These are phyloP conservation scores for Rhingia rostrata DNA, from an alignment of 2,888 invertebrate species.

Conservation along the genomic window DNA sequence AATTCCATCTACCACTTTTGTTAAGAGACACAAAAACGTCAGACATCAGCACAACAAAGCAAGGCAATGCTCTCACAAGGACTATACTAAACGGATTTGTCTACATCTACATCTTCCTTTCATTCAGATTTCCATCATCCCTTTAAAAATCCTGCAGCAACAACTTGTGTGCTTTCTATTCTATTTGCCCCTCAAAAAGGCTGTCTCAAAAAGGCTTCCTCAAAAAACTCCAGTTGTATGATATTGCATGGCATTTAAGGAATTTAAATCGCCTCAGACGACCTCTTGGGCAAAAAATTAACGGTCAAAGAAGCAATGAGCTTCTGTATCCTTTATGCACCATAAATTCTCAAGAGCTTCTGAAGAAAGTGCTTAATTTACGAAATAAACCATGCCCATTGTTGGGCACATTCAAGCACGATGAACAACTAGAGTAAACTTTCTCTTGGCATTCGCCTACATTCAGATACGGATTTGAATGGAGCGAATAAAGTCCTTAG, in stretches of 20 bases:
- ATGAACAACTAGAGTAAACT: constrained; percentile 14
- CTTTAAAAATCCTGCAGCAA: no score
- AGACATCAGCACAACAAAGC: background rate
- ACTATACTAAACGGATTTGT: no score
- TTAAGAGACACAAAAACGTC: no score
- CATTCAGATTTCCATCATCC: no score
- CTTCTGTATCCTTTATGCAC: constrained; percentile 1
- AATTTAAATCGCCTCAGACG: background rate
- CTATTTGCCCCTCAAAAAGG: no score
- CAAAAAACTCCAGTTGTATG: no score
- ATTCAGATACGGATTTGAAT: background rate
- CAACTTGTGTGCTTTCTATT: no score
- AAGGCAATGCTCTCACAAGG: no score
- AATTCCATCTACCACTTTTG: no score
- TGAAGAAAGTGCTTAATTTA: constrained; percentile 20
- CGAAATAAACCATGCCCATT: constrained; percentile 21
- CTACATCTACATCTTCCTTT: no score
- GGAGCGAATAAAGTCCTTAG: background rate
- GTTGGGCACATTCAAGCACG: constrained; percentile 3
- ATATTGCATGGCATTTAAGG: background rate
- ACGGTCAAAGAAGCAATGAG: constrained; percentile 13
- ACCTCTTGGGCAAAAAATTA: background rate
- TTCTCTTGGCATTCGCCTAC: constrained; percentile 14
- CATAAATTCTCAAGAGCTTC: constrained; percentile 3
- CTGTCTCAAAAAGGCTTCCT: no score